phyloP scores from a whole-genome alignment of 1,140 invertebrate genomes.

The Eumeta japonica region DNA sequence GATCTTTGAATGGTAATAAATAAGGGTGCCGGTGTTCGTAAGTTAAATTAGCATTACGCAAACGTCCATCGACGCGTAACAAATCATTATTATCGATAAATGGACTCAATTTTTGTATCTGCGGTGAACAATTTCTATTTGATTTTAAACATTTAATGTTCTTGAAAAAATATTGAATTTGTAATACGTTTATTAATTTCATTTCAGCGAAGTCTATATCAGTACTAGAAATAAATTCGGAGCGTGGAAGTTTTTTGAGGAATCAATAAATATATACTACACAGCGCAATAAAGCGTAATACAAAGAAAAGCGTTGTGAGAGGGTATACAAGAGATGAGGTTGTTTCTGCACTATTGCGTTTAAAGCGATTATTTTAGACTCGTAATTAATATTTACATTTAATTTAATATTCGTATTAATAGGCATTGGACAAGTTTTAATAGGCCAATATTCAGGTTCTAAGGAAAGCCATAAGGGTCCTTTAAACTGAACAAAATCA shows the following conservation, averaged over 20 bases:
- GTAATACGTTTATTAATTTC: background rate
- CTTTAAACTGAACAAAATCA: conserved; percentile 15
- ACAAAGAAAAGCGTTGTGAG: background rate
- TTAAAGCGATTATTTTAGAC: too few relatives aligned
- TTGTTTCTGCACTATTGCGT: too few relatives aligned
- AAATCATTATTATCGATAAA: conserved; percentile 28
- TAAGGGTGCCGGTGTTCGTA: conserved; percentile 13
- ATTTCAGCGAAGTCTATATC: conserved; percentile 2
- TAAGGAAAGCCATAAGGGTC: conserved; percentile 9
- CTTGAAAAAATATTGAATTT: background rate
- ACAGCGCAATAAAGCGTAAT: background rate
- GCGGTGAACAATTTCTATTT: conserved; percentile 1
- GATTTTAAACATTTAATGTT: conserved; percentile 2
- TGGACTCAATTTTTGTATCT: conserved; percentile 20
- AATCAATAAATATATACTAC: background rate
- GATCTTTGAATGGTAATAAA: conserved; percentile 9
- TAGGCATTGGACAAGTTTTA: conserved; percentile 1
- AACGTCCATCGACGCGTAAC: conserved; percentile 9
- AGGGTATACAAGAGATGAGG: background rate
- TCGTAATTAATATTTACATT: too few relatives aligned
- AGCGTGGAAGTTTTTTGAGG: background rate
- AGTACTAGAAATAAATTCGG: background rate
- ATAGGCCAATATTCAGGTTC: too few relatives aligned
- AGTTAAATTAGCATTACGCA: conserved; percentile 18
- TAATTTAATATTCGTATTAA: too few relatives aligned